Conservation (phyloP, 2,797 vertebrate genomes). For the Aplochiton taeniatus region DNA sequence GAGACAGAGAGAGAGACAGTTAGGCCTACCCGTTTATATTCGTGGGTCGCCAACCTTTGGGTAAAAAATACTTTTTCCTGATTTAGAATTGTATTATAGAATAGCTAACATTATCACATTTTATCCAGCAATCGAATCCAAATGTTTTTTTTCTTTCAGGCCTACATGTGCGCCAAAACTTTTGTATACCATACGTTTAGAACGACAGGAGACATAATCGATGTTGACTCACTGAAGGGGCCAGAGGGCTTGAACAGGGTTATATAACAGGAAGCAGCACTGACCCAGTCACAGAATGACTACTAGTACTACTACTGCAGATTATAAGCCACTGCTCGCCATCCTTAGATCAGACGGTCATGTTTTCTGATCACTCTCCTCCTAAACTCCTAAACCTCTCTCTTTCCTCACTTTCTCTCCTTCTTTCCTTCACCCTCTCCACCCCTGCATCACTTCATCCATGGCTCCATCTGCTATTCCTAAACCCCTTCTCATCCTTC, state of each 20-base stretch:
- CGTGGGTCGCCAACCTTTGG: no score
- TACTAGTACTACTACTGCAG: background rate
- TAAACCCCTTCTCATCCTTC: background rate
- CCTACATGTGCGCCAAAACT: no score
- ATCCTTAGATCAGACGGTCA: constrained; percentile 1
- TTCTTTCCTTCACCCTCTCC: background rate
- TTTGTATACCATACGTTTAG: constrained; percentile 15
- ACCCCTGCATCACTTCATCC: constrained; percentile 19
- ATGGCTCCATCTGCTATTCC: background rate
- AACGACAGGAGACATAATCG: constrained; percentile 50
- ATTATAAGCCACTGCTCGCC: background rate
- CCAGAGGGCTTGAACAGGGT: constrained; percentile 39
- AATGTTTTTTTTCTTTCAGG: no score
- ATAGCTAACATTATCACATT: no score
- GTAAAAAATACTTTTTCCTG: background rate
- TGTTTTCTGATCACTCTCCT: background rate
- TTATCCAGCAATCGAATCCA: no score
- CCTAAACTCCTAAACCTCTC: constrained; percentile 4
- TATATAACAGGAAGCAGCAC: constrained; percentile 60
- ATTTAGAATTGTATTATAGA: no score
- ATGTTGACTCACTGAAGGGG: constrained; percentile 58
- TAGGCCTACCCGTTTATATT: no score
- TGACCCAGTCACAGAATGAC: constrained; percentile 38
- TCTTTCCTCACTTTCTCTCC: constrained; percentile 2
- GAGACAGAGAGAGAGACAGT: no score